Conservation (phyloP, 2,113 vertebrate species). For the Bubo scandiacus region DNA sequence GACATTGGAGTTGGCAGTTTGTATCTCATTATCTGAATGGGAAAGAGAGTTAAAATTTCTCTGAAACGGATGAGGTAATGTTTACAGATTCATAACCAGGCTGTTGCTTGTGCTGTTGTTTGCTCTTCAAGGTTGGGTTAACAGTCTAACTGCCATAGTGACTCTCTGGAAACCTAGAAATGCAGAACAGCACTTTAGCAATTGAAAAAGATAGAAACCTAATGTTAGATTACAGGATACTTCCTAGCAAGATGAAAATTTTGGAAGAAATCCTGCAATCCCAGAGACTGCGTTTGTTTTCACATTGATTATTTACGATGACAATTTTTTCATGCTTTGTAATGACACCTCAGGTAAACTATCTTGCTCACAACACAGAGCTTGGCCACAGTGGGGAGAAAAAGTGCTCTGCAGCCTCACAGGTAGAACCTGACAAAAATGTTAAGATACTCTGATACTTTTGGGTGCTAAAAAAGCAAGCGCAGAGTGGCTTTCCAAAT, state of each 20-base stretch:
- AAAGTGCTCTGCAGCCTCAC: background rate
- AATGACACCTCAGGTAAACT: conserved; percentile 15
- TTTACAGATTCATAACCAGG: background rate
- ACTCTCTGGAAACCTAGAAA: conserved; percentile 18
- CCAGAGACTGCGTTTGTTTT: background rate
- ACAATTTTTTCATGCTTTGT: background rate
- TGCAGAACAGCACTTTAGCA: background rate
- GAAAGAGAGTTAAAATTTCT: background rate
- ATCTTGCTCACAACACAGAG: background rate
- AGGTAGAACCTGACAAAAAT: background rate
- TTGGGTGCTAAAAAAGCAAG: background rate
- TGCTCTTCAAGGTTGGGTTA: conserved; percentile 48
- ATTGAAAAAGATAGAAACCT: background rate
- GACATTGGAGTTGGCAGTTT: background rate
- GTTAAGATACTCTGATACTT: background rate
- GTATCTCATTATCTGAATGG: background rate
- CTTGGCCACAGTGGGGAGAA: background rate
- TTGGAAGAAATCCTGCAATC: background rate
- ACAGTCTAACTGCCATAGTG: conserved; percentile 19
- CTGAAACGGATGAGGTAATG: background rate
- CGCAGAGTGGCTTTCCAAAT: background rate
- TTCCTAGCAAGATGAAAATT: background rate
- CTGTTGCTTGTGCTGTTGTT: background rate
- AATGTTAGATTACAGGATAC: background rate
- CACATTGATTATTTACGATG: background rate